A percentile compares a stretch with the other conserved stretches of the same genome.
phyloP scores from a whole-genome alignment of 2,888 invertebrate genomes.

The Xylophagus ater region DNA sequence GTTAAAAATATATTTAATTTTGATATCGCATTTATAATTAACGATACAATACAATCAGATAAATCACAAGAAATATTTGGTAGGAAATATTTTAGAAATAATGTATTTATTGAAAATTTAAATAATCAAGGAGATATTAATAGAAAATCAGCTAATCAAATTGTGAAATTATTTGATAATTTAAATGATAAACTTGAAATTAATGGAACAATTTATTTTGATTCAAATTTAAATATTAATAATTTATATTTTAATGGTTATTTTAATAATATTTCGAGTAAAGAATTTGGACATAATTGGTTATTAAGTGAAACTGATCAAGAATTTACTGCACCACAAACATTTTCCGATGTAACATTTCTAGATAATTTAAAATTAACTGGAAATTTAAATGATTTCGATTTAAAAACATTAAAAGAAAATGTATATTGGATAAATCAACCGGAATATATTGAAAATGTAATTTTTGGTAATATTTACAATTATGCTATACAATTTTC shows the following conservation, averaged over 20 bases:
- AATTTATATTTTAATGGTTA: constrained; percentile 35
- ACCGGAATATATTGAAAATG: constrained; percentile 38
- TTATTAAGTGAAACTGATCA: constrained; percentile 32
- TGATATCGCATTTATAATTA: constrained; percentile 12
- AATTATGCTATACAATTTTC: not conserved
- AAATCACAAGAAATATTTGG: constrained; percentile 9
- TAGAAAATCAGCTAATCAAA: constrained; percentile 20
- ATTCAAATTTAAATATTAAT: constrained; percentile 29
- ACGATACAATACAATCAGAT: not conserved
- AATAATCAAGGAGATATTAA: constrained; percentile 28
- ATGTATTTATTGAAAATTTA: constrained; percentile 33
- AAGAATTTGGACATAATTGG: constrained; percentile 38
- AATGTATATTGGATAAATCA: constrained; percentile 42
- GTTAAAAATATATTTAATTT: constrained; percentile 15
- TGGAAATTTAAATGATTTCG: constrained; percentile 38
- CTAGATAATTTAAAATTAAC: constrained; percentile 22
- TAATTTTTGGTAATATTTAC: constrained; percentile 35
- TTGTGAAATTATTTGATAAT: constrained; percentile 27
- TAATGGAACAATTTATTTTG: constrained; percentile 29
- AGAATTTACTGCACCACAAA: constrained; percentile 29
- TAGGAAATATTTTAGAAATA: constrained; percentile 15
- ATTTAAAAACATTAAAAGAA: constrained; percentile 36
- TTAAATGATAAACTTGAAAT: constrained; percentile 25
- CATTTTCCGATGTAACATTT: constrained; percentile 21
- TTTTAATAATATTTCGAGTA: constrained; percentile 37